Base-by-base conservation (phyloP, 2,888 invertebrate genomes). In the Andrena praecox region DNA sequence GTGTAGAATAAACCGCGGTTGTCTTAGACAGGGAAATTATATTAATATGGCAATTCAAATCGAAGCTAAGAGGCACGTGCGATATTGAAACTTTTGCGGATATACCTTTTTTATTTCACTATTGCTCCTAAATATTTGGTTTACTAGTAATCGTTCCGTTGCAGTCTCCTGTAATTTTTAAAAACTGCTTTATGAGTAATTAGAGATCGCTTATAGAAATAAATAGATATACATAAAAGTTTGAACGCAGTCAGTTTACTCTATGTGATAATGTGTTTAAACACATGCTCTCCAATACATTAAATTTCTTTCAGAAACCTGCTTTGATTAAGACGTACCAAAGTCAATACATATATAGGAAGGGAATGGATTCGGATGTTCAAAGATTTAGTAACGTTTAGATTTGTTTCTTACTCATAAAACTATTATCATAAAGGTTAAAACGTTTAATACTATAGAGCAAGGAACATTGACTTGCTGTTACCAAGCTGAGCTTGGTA, bases 291-390 rank as follows among this genome's bases (percentile, higher is more conserved):
- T 72, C 27, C 68, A 63, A 81, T 76, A 71, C 72, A 69, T 35
- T 62, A 69, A 86, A 78, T 87, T 83, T 83, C 63, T 88, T 89
- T 78, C 87, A 88, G 87, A 88, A 85, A 84, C 75, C 85, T 85
- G 89, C 78, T 84, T 87, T 89, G 84, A 76, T 76, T 77, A 85
- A 85, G 74, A 82, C 63, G 79, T 73, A 78, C 70, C 75, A 78
- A 85, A 82, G 29, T 68, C 68, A 69, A 63, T 76, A 60, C 70
- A 56, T 74, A 60, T 73, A 52, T 74, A 75, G 76, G 77, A 69
- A 79, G 70, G 66, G 54, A 74, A 54, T n/a, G 64, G 33, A 63
- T 67, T 77, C 64, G 59, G 69, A 73, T 56, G n/a, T 54, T 77
- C 27, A 59, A 60, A 72, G 48, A 77, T 42, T 62, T 76, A 74